These are phyloP conservation scores for Aphyosemion australe DNA, from an alignment of 2,113 vertebrate genomes.

Conservation along the genomic window DNA sequence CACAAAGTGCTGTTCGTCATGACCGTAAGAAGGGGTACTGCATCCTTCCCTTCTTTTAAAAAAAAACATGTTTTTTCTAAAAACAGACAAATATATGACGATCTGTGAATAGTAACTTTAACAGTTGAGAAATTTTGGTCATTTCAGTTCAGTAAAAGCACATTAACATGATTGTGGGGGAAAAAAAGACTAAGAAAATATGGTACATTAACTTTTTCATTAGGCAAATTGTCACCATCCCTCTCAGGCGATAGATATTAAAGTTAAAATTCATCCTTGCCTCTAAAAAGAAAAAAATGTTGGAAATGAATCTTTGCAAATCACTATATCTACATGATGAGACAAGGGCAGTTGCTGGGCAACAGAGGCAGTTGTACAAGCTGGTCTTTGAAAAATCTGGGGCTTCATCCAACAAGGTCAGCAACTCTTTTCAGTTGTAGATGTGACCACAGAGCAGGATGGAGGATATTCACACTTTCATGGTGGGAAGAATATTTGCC, in stretches of 20 bases:
- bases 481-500: constrained; percentile 9
- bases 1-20: no score
- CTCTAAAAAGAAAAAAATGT: not conserved
- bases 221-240: not conserved
- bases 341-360: constrained; percentile 54
- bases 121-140: not conserved
- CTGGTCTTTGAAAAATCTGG: constrained; percentile 46
- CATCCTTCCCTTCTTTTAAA: no score
- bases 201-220: not conserved
- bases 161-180: not conserved
- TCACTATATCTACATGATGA: constrained; percentile 15
- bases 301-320: constrained; percentile 16
- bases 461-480: constrained; percentile 23
- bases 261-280: constrained; percentile 11
- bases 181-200: not conserved
- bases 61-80: not conserved
- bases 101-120: not conserved
- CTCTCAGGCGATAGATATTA: constrained; percentile 1
- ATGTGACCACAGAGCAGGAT: constrained; percentile 44
- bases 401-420: constrained; percentile 41
- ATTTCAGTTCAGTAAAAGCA: constrained; percentile 2
- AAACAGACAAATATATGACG: not conserved
- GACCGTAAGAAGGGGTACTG: no score
- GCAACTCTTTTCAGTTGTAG: constrained; percentile 41
- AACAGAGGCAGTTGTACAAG: constrained; percentile 42